Conservation (phyloP, 1,140 invertebrate species). For the Zaprionus capensis region DNA sequence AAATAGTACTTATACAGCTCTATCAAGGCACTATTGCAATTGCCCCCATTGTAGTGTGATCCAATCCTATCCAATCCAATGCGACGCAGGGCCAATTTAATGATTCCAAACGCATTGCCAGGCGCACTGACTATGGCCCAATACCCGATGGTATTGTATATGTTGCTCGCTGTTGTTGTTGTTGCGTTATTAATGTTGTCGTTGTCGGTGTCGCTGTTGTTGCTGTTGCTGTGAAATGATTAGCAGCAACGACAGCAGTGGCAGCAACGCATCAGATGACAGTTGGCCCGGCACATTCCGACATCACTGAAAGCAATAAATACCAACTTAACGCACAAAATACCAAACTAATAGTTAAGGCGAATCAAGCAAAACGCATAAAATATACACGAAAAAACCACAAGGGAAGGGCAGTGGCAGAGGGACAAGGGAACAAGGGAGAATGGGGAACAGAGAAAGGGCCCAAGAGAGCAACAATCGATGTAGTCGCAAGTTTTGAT, state of each 20-base stretch:
- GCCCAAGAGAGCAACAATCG: slow-evolving; percentile 45
- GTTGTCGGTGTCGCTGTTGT: slow-evolving; percentile 11
- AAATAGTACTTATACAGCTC: too few relatives aligned
- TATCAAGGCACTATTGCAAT: slow-evolving; percentile 2
- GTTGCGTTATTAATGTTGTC: slow-evolving; percentile 74
- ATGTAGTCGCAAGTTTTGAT: slow-evolving; percentile 14
- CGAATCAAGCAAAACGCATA: slow-evolving; percentile 46
- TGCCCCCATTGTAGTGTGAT: slow-evolving; percentile 18
- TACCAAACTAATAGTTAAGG: slow-evolving; percentile 83
- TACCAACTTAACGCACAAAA: slow-evolving; percentile 84
- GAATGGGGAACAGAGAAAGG: background rate
- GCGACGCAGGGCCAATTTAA: slow-evolving; percentile 61
- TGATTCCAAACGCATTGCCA: slow-evolving; percentile 66
- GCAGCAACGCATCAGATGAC: slow-evolving; percentile 70
- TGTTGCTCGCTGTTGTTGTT: slow-evolving; percentile 12
- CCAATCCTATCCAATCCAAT: slow-evolving; percentile 26
- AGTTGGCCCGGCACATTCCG: slow-evolving; percentile 74
- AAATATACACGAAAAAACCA: slow-evolving; percentile 14
- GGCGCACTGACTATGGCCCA: slow-evolving; percentile 23
- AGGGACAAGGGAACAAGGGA: slow-evolving; percentile 15
- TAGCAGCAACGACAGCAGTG: slow-evolving; percentile 50
- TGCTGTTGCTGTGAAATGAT: slow-evolving; percentile 73
- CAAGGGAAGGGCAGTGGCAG: background rate
- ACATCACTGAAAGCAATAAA: slow-evolving; percentile 84
- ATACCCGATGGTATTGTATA: slow-evolving; percentile 64